Evolutionary conservation across 2,113 vertebrate genomes (phyloP).

Genomic region (Pomatostomus ruficeps): DNA sequence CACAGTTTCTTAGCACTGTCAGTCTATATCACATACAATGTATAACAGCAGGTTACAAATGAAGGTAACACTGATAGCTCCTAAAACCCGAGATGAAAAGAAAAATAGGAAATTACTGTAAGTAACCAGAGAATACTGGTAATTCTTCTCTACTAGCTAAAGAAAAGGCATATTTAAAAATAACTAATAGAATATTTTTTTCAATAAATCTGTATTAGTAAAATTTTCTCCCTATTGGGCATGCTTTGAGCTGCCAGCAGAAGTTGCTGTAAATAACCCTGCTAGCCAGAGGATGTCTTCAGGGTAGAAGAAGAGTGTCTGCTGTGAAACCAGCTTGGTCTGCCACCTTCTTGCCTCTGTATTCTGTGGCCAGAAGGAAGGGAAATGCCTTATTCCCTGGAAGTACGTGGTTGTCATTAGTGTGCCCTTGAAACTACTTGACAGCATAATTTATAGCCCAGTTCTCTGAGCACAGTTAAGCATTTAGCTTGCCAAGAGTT

Average conservation of each 20-base stretch:
- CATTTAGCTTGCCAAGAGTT: slow-evolving; percentile 10
- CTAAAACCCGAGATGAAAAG: neutral
- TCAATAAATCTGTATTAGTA: neutral
- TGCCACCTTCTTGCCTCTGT: neutral
- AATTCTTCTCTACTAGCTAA: neutral
- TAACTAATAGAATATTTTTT: neutral
- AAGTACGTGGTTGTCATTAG: neutral
- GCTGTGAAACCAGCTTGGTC: neutral
- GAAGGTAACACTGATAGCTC: neutral
- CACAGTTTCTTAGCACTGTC: neutral
- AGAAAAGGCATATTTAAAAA: neutral
- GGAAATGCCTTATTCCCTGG: neutral
- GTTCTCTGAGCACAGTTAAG: neutral
- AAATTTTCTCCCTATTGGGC: neutral
- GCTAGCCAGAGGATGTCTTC: neutral
- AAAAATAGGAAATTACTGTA: neutral
- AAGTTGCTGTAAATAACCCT: neutral
- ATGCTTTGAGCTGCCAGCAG: neutral
- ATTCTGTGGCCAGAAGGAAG: neutral
- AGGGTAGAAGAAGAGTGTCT: neutral
- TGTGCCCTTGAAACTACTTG: slow-evolving; percentile 8
- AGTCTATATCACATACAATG: rapidly evolving
- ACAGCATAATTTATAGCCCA: slow-evolving; percentile 1
- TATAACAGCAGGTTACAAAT: neutral
- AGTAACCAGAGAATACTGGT: neutral